Conservation (phyloP, 1,140 invertebrate species). For the Littorina saxatilis region DNA sequence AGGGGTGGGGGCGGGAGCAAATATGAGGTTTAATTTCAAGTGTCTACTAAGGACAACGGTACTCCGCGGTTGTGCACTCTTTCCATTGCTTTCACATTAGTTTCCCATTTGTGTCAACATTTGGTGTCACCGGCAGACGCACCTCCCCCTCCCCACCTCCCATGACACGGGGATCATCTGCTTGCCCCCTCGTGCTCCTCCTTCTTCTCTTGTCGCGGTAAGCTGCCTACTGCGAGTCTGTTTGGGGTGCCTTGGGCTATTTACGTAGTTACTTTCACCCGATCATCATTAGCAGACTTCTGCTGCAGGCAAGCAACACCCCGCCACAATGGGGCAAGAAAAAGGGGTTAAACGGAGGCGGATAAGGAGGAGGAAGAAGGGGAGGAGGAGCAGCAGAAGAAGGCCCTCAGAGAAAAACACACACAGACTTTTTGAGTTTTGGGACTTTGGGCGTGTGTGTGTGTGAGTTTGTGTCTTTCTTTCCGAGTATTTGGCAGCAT, state of each 20-base stretch:
- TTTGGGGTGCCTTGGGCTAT: conserved; percentile 2
- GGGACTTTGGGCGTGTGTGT: no score
- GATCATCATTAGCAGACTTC: conserved; percentile 19
- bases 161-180: no score
- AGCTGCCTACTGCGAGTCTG: conserved; percentile 7
- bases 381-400: background rate
- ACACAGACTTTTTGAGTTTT: background rate
- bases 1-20: no score
- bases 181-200: background rate
- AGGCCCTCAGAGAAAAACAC: background rate
- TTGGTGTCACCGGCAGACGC: background rate
- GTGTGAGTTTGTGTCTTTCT: no score
- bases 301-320: background rate
- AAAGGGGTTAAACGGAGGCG: background rate
- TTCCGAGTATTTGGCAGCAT: no score
- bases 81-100: conserved; percentile 17
- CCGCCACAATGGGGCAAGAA: background rate
- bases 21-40: conserved; percentile 26
- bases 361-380: background rate
- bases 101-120: conserved; percentile 25
- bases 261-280: conserved; percentile 27
- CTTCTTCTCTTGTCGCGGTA: background rate
- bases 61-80: background rate
- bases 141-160: background rate
- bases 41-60: no score